Evolutionary conservation across 2,888 invertebrate species (phyloP), one percentile per base, ranked within the genome.

Genomic region (Sericinus montela): DNA sequence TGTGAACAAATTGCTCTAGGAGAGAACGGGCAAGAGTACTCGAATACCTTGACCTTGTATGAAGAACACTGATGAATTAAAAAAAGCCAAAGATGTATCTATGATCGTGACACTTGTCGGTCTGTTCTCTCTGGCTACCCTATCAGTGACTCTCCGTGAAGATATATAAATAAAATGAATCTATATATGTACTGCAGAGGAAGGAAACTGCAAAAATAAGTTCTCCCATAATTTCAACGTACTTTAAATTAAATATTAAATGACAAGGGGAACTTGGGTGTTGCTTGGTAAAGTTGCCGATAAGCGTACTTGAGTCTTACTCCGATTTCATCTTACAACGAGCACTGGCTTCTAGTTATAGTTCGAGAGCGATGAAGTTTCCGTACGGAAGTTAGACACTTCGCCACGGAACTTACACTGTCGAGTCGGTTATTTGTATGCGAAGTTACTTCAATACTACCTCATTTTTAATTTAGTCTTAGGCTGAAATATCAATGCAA

Each of bases 281-380:
- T 37, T 42, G 48, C 42, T 29, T 34, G 37, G 37, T 25, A 37
- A 42, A 43, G 48, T 48, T 43, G 29, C 38, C 32, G 48, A 48
- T 48, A 39, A 43, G 48, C 38, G 25, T 34, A 15, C 43, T 48
- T 25, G 28, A 48, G 43, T 48, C 32, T 37, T 38, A 43, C 37
- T 48, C 32, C 38, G 48, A 48, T 48, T 48, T 32, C 38, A 48
- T 48, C 48, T 48, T 43, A 29, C 19, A 16, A 11, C 43, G 32
- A 30, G 32, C 38, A n/a, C 38, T 37, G 43, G 42, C 43, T 48
- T 43, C 37, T 25, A 48, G 43, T 48, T 48, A 48, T 48, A 48
- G 48, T 48, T 48, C 13, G 38, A 48, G 48, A 38, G 16, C 32
- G 48, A 7, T 38, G 37, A 48, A 48, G 48, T 48, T 48, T 37